Base-by-base conservation (phyloP, 2,888 invertebrate genomes). In the Bellardia pandia region DNA sequence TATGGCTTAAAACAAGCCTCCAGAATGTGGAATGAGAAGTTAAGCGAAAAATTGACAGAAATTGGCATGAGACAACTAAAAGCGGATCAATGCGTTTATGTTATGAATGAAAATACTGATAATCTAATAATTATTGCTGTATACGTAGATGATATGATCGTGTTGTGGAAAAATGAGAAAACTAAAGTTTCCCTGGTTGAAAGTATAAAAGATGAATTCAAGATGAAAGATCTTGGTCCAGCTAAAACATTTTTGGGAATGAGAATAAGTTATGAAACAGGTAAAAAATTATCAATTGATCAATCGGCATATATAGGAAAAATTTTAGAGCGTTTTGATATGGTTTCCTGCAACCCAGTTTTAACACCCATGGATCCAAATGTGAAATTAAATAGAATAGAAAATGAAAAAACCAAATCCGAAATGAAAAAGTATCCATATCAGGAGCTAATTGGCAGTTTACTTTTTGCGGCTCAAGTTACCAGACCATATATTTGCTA, bases 311-410 rank as follows among this genome's bases (percentile, higher is more conserved):
- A 77, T 23, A 83, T 83, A 13, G 3, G 56, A 5, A 77, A 66
- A 30, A 11, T 83, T 16, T 5, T 83, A 8, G 45, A 72, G 13
- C 69, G 77, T 2, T 83, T 83, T 16, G 16, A 13, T 13, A 81
- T 83, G 2, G 51, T 83, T 6, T 71, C 82, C 2, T 83, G 80
- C 48, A 81, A 81, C 4, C 76, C 85, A 2, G 58, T 85, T 6
- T 71, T 76, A 4, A 88, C 85, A 0, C 76, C 85, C 11, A 64
- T 88, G 64, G 79, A 86, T 37, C 56, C 64, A 1, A 88, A 88
- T 37, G 62, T 88, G 14, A 86, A 78, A 56, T 66, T 88, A 13
- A 82, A 83, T 58, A 75, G 62, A 30, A 30, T 71, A 3, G 30
- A 60, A 11, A 64, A 37, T 6, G 33, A 42, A 37, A 42, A 14